Evolutionary conservation across 2,113 vertebrate species (phyloP), one percentile per base, ranked within the genome.

Genomic region (Glaucomys volans): DNA sequence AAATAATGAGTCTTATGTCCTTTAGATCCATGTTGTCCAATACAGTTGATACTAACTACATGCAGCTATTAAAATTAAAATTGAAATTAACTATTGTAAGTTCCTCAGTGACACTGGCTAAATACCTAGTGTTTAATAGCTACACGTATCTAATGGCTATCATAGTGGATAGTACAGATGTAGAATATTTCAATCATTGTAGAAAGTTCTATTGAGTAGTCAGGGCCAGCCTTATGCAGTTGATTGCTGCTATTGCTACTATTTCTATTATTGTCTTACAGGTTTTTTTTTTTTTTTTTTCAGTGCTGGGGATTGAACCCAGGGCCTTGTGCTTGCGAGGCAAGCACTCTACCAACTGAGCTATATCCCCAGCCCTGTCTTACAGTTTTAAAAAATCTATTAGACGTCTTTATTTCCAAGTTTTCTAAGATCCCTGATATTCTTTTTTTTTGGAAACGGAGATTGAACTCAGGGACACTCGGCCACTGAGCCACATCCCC

Each of bases 41-140:
- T 35, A 62, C 67, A 12, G 14, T 82, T 76, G 17, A 22, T 28
- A 72, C 30, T 92, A 86, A 26, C 5, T 82, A 59, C 37, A 79
- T 52, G 37, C 69, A 22, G 18, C 3, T 77, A 32, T 84, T 88
- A 32, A 72, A 88, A 64, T 52, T 75, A 52, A 79, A 89, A 75
- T 89, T 52, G 20, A 92, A 97, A 57, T 62, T 18, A 82, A 42
- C 50, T 75, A 80, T 50, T 82, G 13, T 30, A 95, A n/a, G 44
- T 75, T 83, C 32, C 26, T 84, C 50, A 40, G 64, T 80, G 24
- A 7, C 62, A 79, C 40, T 90, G 22, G 30, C 35, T 42, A 22
- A 30, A 90, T 86, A 82, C 42, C 28, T 42, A 79, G 66, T 77
- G 54, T n/a, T 77, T 95, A 67, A 82, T 44, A 82, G 35, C 12